phyloP scores from a whole-genome alignment of 2,888 invertebrate species.

The Caradrina clavipalpis region DNA sequence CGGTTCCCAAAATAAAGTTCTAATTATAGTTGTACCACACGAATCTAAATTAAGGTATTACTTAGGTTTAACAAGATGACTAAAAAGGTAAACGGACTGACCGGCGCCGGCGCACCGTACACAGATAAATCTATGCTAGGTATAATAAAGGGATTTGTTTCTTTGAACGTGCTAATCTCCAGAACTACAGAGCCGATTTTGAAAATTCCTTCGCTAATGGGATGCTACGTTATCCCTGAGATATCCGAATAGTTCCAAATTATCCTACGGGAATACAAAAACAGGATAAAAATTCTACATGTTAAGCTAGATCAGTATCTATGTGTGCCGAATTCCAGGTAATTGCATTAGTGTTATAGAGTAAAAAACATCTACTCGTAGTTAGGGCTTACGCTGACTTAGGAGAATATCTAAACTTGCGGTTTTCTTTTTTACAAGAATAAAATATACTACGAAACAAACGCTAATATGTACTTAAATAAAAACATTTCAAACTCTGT shows the following conservation, averaged over 20 bases:
- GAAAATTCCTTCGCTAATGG: no score
- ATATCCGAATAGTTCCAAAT: no score
- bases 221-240: no score
- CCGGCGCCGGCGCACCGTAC: constrained; percentile 18
- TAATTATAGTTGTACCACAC: not conserved
- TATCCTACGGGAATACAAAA: no score
- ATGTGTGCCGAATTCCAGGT: no score
- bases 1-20: constrained; percentile 11
- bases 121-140: constrained; percentile 1
- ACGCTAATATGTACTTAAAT: not conserved
- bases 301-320: no score
- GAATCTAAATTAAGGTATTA: constrained; percentile 10
- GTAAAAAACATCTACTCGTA: no score
- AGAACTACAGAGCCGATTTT: no score
- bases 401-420: not conserved
- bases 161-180: no score
- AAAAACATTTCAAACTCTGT: constrained; percentile 12
- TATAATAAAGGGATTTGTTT: no score
- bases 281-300: no score
- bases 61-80: not conserved
- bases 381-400: not conserved
- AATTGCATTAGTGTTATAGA: no score
- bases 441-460: not conserved
- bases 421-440: constrained; percentile 2
- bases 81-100: constrained; percentile 27